These are phyloP conservation scores for Rachycentron canadum DNA, from an alignment of 2,797 vertebrate species.

Conservation along the genomic window DNA sequence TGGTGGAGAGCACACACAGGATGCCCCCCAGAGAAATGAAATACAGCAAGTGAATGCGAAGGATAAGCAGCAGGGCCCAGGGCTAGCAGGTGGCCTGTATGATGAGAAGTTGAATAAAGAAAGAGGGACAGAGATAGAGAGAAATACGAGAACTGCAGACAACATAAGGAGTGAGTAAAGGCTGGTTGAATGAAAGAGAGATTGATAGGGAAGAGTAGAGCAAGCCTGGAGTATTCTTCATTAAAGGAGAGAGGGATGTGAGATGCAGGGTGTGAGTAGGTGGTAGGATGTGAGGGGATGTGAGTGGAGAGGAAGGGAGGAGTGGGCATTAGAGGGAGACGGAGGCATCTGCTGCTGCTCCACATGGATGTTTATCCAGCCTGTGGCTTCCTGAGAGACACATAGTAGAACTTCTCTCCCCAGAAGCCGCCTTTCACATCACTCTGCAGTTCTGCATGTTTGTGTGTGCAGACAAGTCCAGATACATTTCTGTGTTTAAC, in stretches of 20 bases:
- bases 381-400: slow-evolving; percentile 71
- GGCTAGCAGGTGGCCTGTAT: slow-evolving; percentile 69
- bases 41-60: slow-evolving; percentile 52
- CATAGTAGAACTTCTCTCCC: slow-evolving; percentile 57
- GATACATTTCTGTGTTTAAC: slow-evolving; percentile 40
- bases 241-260: slow-evolving; percentile 57
- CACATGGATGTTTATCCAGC: slow-evolving; percentile 74
- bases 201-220: slow-evolving; percentile 29
- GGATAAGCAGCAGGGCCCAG: slow-evolving; percentile 65
- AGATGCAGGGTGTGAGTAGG: slow-evolving; percentile 53
- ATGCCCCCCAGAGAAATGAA: slow-evolving; percentile 77
- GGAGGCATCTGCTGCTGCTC: slow-evolving; percentile 63
- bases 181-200: slow-evolving; percentile 38
- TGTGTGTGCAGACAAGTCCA: slow-evolving; percentile 36
- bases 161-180: slow-evolving; percentile 43
- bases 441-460: slow-evolving; percentile 35
- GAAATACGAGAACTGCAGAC: slow-evolving; percentile 44
- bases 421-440: slow-evolving; percentile 61
- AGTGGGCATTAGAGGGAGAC: slow-evolving; percentile 59
- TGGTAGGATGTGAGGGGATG: slow-evolving; percentile 40
- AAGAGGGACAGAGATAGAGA: slow-evolving; percentile 40
- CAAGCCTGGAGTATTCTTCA: slow-evolving; percentile 53
- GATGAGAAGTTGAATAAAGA: slow-evolving; percentile 62
- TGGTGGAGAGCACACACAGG: slow-evolving; percentile 60
- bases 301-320: slow-evolving; percentile 44